Evolutionary conservation across 2,888 invertebrate genomes (phyloP).

Genomic region (Phorcus lineatus): DNA sequence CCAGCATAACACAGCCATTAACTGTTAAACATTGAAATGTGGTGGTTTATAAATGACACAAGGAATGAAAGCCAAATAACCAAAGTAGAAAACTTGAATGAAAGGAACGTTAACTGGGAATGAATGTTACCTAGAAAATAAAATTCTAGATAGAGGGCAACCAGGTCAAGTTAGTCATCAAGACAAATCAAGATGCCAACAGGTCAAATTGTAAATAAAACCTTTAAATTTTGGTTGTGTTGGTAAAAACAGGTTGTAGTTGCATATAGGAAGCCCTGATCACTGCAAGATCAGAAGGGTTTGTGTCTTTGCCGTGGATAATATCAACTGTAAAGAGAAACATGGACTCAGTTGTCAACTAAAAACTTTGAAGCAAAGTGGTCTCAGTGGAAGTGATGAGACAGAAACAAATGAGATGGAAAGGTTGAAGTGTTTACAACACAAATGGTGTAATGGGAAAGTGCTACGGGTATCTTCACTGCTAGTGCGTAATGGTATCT

Average conservation of each 20-base stretch:
- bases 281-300: conserved; percentile 27
- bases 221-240: conserved; percentile 21
- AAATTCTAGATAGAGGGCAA: not conserved
- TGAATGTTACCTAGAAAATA: not conserved
- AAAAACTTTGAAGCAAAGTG: conserved; percentile 1
- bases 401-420: not conserved
- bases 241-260: conserved; percentile 24
- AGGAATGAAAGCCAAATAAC: not conserved
- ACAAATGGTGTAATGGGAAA: too few relatives aligned
- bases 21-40: too few relatives aligned
- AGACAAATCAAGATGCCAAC: conserved; percentile 10
- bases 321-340: conserved; percentile 26
- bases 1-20: too few relatives aligned
- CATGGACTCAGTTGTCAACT: not conserved
- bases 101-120: not conserved
- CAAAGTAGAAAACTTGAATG: not conserved
- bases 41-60: not conserved
- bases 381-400: not conserved
- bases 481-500: too few relatives aligned
- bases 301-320: conserved; percentile 24
- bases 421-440: too few relatives aligned
- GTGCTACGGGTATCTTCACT: too few relatives aligned
- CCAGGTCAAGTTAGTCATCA: conserved; percentile 1
- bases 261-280: conserved; percentile 30
- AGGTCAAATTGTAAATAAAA: conserved; percentile 7